Conservation (phyloP, 2,113 vertebrate genomes). For the Aythya baeri region DNA sequence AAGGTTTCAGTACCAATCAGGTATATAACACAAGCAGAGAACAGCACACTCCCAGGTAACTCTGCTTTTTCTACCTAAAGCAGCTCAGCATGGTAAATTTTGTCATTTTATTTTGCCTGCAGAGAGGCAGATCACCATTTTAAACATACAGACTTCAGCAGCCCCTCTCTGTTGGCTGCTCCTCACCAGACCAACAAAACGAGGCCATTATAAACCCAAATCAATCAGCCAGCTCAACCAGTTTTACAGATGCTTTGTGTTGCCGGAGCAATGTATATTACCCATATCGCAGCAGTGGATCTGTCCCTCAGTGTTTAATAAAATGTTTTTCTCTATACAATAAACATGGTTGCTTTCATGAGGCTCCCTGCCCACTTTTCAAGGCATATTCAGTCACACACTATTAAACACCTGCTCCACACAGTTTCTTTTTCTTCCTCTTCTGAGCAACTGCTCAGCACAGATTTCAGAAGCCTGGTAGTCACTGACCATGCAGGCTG, state of each 20-base stretch:
- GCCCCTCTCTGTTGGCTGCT: background rate
- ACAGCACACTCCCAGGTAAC: rapidly evolving
- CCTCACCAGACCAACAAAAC: background rate
- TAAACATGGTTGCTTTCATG: background rate
- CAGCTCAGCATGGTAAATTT: background rate
- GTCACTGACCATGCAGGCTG: background rate
- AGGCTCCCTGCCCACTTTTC: background rate
- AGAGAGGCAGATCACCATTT: background rate
- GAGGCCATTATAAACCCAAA: background rate
- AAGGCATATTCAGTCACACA: background rate
- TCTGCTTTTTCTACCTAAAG: background rate
- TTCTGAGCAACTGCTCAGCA: background rate
- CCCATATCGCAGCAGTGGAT: background rate
- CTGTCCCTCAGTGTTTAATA: background rate
- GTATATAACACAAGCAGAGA: background rate
- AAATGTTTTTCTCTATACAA: background rate
- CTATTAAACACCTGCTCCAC: background rate
- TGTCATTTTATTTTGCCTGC: background rate
- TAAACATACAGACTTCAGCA: background rate
- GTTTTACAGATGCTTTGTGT: background rate
- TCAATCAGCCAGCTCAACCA: background rate
- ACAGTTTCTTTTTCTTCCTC: background rate
- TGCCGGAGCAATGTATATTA: background rate
- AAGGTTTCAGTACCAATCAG: background rate
- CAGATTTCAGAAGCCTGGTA: background rate